These are phyloP conservation scores for Apus apus DNA, from an alignment of 2,113 vertebrate genomes.

Conservation along the genomic window DNA sequence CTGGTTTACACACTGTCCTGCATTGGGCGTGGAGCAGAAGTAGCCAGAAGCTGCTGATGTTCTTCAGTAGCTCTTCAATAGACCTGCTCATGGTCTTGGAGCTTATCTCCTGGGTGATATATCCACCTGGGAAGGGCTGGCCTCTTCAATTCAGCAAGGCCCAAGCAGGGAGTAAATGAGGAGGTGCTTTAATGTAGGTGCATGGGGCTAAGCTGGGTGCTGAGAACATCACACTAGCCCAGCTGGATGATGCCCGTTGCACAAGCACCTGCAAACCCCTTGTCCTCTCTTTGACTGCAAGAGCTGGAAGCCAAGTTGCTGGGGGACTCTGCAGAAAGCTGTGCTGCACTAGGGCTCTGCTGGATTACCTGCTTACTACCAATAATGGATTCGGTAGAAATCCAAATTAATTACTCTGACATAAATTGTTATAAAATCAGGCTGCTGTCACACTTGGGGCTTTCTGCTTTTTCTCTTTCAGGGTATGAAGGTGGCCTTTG, in stretches of 20 bases:
- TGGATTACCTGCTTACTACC: neutral
- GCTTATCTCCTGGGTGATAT: rapidly evolving
- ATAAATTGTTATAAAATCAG: neutral
- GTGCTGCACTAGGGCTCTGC: neutral
- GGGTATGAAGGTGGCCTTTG: neutral
- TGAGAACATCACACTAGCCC: neutral
- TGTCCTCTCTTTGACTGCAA: neutral
- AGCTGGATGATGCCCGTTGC: rapidly evolving
- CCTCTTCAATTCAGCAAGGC: neutral
- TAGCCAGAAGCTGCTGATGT: neutral
- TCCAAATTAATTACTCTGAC: neutral
- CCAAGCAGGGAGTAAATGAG: neutral
- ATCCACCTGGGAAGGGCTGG: neutral
- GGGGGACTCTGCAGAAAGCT: neutral
- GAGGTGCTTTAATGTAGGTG: neutral
- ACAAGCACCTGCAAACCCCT: neutral
- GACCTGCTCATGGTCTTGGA: rapidly evolving
- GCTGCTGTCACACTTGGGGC: neutral
- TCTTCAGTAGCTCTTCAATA: neutral
- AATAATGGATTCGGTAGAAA: neutral
- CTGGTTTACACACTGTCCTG: neutral
- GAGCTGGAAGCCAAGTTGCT: neutral
- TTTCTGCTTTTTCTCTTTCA: neutral
- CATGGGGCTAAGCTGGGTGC: neutral
- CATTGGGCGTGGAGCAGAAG: rapidly evolving